Conservation (phyloP, 2,113 vertebrate genomes). For the Thermophis baileyi region DNA sequence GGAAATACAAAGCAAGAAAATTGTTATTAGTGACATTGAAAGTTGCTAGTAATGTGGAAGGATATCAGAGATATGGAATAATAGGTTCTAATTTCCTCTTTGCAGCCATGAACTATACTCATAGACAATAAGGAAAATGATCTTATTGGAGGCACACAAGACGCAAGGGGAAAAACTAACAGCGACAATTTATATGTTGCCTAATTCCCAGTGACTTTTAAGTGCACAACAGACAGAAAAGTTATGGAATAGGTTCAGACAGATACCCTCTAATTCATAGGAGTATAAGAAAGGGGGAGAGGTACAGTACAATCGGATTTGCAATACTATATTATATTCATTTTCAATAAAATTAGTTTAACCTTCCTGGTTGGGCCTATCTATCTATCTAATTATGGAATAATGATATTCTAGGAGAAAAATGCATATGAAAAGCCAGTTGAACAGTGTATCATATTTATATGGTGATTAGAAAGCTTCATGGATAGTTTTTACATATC, state of each 20-base stretch:
- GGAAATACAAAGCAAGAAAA: background rate
- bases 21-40: background rate
- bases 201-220: background rate
- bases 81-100: background rate
- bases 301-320: background rate
- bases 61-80: background rate
- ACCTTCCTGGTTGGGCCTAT: background rate
- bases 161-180: background rate
- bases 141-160: background rate
- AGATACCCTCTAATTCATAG: background rate
- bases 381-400: background rate
- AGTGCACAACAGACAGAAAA: background rate
- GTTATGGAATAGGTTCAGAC: background rate
- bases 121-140: background rate
- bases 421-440: conserved; percentile 6
- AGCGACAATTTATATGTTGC: background rate
- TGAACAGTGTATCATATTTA: background rate
- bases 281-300: background rate
- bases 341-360: background rate
- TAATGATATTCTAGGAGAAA: background rate
- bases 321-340: background rate
- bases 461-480: conserved; percentile 24
- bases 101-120: background rate
- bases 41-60: background rate
- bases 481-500: conserved; percentile 23